Conservation (phyloP, 2,888 invertebrate genomes). For the Noctua janthe region DNA sequence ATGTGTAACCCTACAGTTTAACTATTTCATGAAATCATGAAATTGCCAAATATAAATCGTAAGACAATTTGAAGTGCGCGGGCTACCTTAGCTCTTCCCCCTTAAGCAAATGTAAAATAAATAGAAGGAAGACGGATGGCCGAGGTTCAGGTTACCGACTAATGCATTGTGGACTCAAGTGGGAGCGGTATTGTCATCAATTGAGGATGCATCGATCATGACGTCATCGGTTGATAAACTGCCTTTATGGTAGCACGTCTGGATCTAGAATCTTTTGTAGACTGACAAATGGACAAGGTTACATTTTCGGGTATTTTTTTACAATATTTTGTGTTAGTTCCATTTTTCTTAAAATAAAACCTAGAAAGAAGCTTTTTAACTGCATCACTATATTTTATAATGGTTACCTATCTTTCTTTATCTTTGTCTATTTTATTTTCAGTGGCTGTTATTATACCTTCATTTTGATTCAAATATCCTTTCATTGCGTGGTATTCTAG, state of each 20-base stretch:
- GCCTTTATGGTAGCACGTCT: constrained; percentile 5
- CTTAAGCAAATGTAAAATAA: constrained; percentile 63
- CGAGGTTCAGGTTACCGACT: constrained; percentile 64
- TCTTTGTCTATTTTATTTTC: background rate
- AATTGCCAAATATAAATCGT: background rate
- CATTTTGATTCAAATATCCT: constrained; percentile 27
- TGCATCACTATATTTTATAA: background rate
- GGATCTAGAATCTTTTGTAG: constrained; percentile 19
- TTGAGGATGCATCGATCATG: constrained; percentile 68
- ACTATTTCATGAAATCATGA: background rate
- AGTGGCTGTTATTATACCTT: constrained; percentile 4
- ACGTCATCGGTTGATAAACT: constrained; percentile 49
- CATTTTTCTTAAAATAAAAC: no score
- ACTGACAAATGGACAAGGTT: background rate
- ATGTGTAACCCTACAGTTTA: background rate
- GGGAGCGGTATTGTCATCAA: constrained; percentile 51
- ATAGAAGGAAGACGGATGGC: constrained; percentile 62
- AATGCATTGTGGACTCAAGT: constrained; percentile 64
- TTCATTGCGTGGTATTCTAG: constrained; percentile 6
- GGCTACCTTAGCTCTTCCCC: background rate
- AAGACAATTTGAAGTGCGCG: background rate
- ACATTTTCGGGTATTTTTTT: background rate
- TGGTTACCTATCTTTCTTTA: background rate
- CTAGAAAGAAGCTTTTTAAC: background rate
- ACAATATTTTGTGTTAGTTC: no score